Base-by-base conservation (phyloP, 2,797 vertebrate genomes). In the Peromyscus melanophrys region DNA sequence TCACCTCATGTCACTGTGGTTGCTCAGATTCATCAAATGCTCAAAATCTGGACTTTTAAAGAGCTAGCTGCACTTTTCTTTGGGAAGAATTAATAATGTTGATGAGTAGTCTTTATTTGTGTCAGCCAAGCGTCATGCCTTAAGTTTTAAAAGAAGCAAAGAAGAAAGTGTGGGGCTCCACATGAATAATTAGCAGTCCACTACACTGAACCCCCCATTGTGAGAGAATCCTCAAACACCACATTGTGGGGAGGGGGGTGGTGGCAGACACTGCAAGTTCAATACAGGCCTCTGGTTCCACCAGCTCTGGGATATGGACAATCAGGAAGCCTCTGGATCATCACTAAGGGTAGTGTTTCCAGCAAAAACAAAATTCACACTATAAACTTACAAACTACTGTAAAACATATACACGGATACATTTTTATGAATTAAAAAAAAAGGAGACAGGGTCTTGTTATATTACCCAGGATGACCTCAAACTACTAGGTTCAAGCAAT, bases 21-120 rank as follows among this genome's bases (percentile, higher is more conserved):
- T 89, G 2, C 46, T 93, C 57, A 65, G 84, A 73, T 92, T 71
- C 59, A 67, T 59, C 3, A 3, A 69, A 86, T 11, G 34, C 73
- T 85, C 61, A 90, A 52, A 40, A 29, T 49, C 46, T 89, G 89
- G 67, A 80, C 61, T 83, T 96, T 91, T 76, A 82, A 94, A 82
- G 63, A n/a, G 14, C 61, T 59, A 81, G 43, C 29, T 85, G 69
- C 65, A 75, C 59, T 93, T 92, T 52, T 96, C 52, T 81, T 91
- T 75, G 77, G 67, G 57, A 71, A 71, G 65, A 71, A 90, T 86
- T 92, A 94, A 84, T 43, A 87, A 93, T 34, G 87, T 63, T 52
- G 40, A 37, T 77, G 89, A 65, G 49, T 13, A 94, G 25, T 40
- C 82, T 80, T 89, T 83, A 93, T 61, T 69, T 69, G 67, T 86